Evolutionary conservation across 1,140 invertebrate genomes (phyloP), one percentile per base, ranked within the genome.

Genomic region (Drosophila mauritiana): DNA sequence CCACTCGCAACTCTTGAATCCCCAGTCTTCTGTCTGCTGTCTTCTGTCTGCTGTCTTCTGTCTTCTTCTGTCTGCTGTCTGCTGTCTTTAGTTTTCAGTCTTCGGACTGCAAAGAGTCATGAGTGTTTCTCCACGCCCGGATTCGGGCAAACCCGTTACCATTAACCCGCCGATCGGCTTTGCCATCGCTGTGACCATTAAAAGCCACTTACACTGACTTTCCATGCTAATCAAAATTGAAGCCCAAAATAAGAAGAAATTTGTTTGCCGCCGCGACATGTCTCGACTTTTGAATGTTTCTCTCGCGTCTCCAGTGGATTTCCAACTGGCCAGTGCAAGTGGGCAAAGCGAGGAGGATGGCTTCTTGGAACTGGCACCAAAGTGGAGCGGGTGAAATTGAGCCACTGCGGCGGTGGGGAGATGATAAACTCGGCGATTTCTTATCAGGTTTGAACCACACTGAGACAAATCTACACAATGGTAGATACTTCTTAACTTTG

Each of bases 131-230:
- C 55, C 34, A 36, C 25, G 22, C 54, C 46, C 59, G 36, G 53
- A 57, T 81, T 63, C 48, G 49, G 53, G 64, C 76, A 68, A 68
- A 68, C 64, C 64, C 64, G 64, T 68, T 68, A 65, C 42, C 56
- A 59, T 42, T 59, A 63, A 59, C 54, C 59, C 34, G 59, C 59
- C 59, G 77, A 61, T 83, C 82, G 81, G 78, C 84, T 81, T 84
- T 52, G 64, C 52, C 73, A 78, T 84, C 80, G 76, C 72, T 59
- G 37, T 72, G 69, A 51, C 69, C 78, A 88, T 82, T 88, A 73
- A 79, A 72, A 89, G 75, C 72, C 63, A 70, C 75, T 86, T 73
- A 63, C 72, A 75, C 59, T 76, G 46, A 76, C 83, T 86, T 88
- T 82, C 83, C 78, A 88, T 86, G 67, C 54, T 65, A 64, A 67